These are phyloP conservation scores for Nesometra sesokonis DNA, from an alignment of 35 echinoderm and acorn worm genomes.

Conservation along the genomic window DNA sequence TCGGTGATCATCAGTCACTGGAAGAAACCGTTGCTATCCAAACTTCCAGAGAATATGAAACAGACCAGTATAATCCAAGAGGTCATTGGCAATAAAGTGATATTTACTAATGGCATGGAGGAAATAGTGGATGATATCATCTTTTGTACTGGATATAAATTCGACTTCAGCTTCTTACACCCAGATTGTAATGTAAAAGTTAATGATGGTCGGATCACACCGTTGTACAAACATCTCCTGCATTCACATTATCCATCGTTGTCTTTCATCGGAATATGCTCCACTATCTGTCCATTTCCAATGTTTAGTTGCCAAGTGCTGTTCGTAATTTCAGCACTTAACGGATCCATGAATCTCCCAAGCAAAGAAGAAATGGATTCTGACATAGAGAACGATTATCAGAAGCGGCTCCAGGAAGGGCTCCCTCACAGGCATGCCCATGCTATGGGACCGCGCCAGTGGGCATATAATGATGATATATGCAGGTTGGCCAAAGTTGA, in stretches of 20 bases:
- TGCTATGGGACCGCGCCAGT: slow-evolving; percentile 44
- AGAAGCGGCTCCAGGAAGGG: slow-evolving; percentile 21
- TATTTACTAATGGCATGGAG: slow-evolving; percentile 36
- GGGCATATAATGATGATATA: slow-evolving; percentile 53
- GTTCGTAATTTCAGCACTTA: slow-evolving; percentile 36
- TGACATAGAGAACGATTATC: slow-evolving; percentile 22
- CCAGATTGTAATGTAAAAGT: slow-evolving; percentile 42
- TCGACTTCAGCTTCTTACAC: slow-evolving; percentile 52
- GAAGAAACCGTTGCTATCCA: not conserved
- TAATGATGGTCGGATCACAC: slow-evolving; percentile 27
- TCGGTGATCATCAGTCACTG: slow-evolving; percentile 53
- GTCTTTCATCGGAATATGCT: slow-evolving; percentile 4
- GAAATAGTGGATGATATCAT: slow-evolving; percentile 45
- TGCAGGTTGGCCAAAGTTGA: slow-evolving; percentile 14
- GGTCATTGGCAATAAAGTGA: slow-evolving; percentile 18
- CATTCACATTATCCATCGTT: slow-evolving; percentile 44
- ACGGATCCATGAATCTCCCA: slow-evolving; percentile 56
- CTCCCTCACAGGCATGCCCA: slow-evolving; percentile 38
- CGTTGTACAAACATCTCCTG: slow-evolving; percentile 71
- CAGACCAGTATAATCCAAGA: slow-evolving; percentile 19
- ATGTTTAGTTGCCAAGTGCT: slow-evolving; percentile 39
- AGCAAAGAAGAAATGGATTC: slow-evolving; percentile 50
- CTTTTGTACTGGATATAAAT: slow-evolving; percentile 79
- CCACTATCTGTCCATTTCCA: slow-evolving; percentile 58
- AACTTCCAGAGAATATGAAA: slow-evolving; percentile 43